Evolutionary conservation across 1,140 invertebrate genomes (phyloP), one percentile per base, ranked within the genome.

Genomic region (Caerostris darwini): DNA sequence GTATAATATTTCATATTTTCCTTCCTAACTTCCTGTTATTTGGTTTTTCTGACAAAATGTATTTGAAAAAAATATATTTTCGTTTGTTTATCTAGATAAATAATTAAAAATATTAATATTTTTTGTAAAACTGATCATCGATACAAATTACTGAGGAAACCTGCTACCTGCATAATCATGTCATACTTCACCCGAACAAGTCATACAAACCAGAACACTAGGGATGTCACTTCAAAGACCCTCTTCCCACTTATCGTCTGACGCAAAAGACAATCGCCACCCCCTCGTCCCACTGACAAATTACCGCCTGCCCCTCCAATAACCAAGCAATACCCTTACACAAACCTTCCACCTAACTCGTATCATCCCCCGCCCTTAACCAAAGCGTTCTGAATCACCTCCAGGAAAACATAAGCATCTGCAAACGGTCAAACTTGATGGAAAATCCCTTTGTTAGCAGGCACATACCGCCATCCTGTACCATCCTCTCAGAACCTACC

Each of bases 261-360:
- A 77, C 57, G 56, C 10, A 59, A 88, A 64, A 88, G 86, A 88
- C 86, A 88, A 88, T 88, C 59, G 61, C 64, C 61, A 34, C 34
- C 34, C 34, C 34, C 71, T 19, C 17, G 12, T 81, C 12, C 86
- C 50, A 6, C 86, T 88, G 58, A 85, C 83, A 85, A 85, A 85
- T 85, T 85, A 85, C 56, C 83, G 54, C 19, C 83, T 57, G 83
- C 83, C 56, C 56, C 83, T 85, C 50, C 56, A 85, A 85, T 85
- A 85, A 58, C 71, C 71, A 77, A 59, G 56, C 83, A 85, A 58
- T 59, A 17, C 83, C 83, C 83, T 57, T 58, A 59, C 83, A n/a
- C 34, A 59, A 85, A 85, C 56, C 83, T 58, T 85, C 54, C 83
- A 57, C 83, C 83, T 59, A 19, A 19, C 83, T 12, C 34, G 71